Evolutionary conservation across 2,113 vertebrate species (phyloP).

Genomic region (human (Homo sapiens)): DNA sequence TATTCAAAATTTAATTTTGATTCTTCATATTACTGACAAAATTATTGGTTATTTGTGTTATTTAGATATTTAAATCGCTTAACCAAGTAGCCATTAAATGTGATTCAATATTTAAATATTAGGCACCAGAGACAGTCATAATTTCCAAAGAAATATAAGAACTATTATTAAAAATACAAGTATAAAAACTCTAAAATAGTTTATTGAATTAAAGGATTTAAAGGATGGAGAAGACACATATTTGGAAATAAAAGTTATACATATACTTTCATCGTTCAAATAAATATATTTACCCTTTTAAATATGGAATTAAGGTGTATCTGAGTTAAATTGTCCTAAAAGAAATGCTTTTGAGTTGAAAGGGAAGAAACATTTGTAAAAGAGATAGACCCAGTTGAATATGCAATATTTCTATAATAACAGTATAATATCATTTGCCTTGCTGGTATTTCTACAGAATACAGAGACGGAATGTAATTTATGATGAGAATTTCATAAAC

Average conservation of each 20-base stretch:
- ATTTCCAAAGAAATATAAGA: constrained; percentile 64
- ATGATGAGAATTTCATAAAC: not conserved
- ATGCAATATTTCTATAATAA: not conserved
- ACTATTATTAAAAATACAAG: constrained; percentile 74
- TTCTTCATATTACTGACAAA: constrained; percentile 63
- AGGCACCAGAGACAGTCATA: constrained; percentile 45
- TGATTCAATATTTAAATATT: constrained; percentile 37
- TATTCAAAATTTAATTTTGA: constrained; percentile 24
- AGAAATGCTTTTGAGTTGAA: not conserved
- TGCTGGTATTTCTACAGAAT: not conserved
- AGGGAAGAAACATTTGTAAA: not conserved
- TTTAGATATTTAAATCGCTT: not conserved
- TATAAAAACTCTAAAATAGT: constrained; percentile 38
- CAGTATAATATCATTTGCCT: not conserved
- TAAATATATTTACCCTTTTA: constrained; percentile 61
- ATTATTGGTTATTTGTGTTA: constrained; percentile 60
- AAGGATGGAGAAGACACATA: constrained; percentile 38
- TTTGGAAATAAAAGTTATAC: not conserved
- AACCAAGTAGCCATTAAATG: not conserved
- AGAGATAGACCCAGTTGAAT: not conserved
- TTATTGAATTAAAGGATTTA: not conserved
- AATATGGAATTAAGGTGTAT: not conserved
- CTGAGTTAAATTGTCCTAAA: not conserved
- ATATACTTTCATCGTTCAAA: constrained; percentile 18
- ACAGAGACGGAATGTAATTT: not conserved